Evolutionary conservation across 2,113 vertebrate species (phyloP).

Genomic region (Calyptomena viridis): DNA sequence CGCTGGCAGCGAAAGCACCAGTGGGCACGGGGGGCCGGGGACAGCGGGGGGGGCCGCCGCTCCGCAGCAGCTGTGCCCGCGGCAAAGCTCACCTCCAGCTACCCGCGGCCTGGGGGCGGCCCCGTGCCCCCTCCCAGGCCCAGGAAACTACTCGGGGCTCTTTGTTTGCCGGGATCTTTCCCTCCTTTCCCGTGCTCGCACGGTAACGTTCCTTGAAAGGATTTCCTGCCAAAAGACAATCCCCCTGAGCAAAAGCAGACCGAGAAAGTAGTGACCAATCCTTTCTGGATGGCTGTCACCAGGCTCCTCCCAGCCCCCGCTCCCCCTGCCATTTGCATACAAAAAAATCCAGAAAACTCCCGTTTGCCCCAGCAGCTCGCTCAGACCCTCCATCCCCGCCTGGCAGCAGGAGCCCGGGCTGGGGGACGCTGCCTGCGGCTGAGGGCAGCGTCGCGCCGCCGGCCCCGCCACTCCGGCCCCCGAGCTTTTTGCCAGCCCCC

Average conservation of each 20-base stretch:
- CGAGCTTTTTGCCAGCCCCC: not conserved
- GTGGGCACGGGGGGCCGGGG: not conserved
- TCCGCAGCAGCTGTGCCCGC: not conserved
- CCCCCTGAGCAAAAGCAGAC: slow-evolving; percentile 52
- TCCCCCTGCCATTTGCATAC: slow-evolving; percentile 74
- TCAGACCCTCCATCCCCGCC: slow-evolving; percentile 49
- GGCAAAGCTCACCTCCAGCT: not conserved
- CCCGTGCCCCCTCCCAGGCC: not conserved
- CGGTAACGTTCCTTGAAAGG: slow-evolving; percentile 11
- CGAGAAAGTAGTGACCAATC: slow-evolving; percentile 69
- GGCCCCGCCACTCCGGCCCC: not conserved
- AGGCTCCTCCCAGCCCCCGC: slow-evolving; percentile 76
- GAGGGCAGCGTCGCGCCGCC: not conserved
- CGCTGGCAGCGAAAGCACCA: not conserved
- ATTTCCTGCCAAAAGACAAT: slow-evolving; percentile 61
- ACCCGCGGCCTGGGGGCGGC: not conserved
- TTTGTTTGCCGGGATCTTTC: not conserved
- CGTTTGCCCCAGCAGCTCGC: slow-evolving; percentile 44
- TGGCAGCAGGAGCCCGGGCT: slow-evolving; percentile 26
- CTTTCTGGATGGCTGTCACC: slow-evolving; percentile 58
- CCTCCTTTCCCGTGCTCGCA: not conserved
- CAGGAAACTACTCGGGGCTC: not conserved
- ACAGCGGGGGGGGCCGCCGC: not conserved
- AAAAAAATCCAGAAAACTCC: slow-evolving; percentile 70
- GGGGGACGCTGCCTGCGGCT: slow-evolving; percentile 7